Evolutionary conservation across 2,888 invertebrate species (phyloP), one percentile per base, ranked within the genome.

Genomic region (Sipha maydis): DNA sequence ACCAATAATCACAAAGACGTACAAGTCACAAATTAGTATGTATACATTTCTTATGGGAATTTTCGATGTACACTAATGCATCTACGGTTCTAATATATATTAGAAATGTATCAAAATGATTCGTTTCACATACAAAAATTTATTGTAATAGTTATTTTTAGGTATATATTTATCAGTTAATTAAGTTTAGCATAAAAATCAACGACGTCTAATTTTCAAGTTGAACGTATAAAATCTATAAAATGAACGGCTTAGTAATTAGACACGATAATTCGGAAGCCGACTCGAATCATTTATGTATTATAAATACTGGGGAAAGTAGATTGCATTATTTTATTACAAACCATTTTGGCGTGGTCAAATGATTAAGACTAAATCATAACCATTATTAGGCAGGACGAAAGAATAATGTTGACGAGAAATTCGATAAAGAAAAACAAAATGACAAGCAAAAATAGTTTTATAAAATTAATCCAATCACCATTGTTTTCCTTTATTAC

Each of bases 221-320:
- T 71, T 17, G 31, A 71, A 71, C 17, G 17, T 14, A 14, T 28
- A 28, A 8, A 28, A 17, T 71, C 71, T 71, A 41, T 75, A 34
- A 38, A 83, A 56, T 17, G 21, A 83, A 69, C 34, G 34, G 11
- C 73, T 73, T 34, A 48, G 54, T 73, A 83, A 73, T 73, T 83
- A 83, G 83, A 83, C 73, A 56, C 75, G n/a, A 76, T 61, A 54
- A 75, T 75, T 21, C 54, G 61, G 61, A 21, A 75, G 75, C 75
- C 34, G 54, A 77, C 69, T 31, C 67, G 48, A 85, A 85, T 85
- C 76, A 85, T 85, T 67, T 69, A 56, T 4, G n/a, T 78, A 5
- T 31, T 85, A 69, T 67, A 34, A 77, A 85, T 48, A 85, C 78
- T 31, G 67, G 85, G 67, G 77, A 85, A 85, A 77, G 85, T 85